These are phyloP conservation scores for Timema podura DNA, from an alignment of 2,888 invertebrate species.

Conservation along the genomic window DNA sequence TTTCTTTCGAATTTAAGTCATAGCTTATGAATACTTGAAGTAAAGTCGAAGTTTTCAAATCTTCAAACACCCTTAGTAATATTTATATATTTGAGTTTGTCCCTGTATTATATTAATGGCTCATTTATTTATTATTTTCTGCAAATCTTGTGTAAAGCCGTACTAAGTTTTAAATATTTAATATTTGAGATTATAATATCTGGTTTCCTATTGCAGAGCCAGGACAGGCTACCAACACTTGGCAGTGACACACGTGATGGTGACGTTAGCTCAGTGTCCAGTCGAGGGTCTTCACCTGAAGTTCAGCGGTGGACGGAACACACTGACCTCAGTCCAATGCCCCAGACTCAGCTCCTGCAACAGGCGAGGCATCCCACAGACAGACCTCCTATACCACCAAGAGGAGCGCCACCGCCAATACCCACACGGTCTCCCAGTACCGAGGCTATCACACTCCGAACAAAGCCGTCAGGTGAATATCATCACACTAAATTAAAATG, in stretches of 20 bases:
- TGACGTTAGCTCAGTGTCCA: constrained; percentile 44
- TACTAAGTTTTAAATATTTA: too few species aligned
- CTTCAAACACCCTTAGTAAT: too few species aligned
- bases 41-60: too few species aligned
- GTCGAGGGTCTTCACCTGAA: constrained; percentile 48
- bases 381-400: constrained; percentile 56
- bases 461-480: constrained; percentile 17
- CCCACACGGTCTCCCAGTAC: constrained; percentile 47
- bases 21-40: too few species aligned
- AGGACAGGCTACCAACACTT: constrained; percentile 19
- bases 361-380: constrained; percentile 45
- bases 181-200: too few species aligned
- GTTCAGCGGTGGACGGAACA: constrained; percentile 38
- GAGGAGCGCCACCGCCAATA: constrained; percentile 56
- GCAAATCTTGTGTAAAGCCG: too few species aligned
- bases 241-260: constrained; percentile 29
- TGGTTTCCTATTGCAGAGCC: not conserved
- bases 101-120: too few species aligned
- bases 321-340: constrained; percentile 36
- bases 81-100: too few species aligned
- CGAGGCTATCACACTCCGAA: constrained; percentile 39
- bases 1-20: too few species aligned
- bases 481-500: too few species aligned
- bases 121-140: too few species aligned
- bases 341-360: constrained; percentile 52